phyloP scores from a whole-genome alignment of 2,113 vertebrate species.

The Azemiops feae region DNA sequence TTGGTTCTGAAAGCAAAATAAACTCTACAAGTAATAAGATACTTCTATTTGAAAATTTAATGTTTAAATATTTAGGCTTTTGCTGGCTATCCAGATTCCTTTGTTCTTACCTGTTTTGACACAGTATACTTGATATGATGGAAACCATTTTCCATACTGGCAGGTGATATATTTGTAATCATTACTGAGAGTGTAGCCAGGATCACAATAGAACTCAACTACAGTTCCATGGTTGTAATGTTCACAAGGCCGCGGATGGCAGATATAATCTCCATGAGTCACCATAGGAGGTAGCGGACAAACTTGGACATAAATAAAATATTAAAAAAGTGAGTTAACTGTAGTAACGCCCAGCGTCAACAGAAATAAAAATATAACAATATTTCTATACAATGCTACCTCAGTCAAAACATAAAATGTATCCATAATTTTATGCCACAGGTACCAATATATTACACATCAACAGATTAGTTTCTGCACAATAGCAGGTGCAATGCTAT shows the following conservation, averaged over 20 bases:
- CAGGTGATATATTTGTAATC: conserved; percentile 90
- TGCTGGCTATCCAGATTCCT: neutral
- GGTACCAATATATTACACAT: neutral
- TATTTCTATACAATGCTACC: neutral
- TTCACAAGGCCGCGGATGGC: conserved; percentile 85
- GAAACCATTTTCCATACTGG: conserved; percentile 86
- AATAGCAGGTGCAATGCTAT: neutral
- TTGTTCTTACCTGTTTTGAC: conserved; percentile 73
- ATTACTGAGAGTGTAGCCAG: conserved; percentile 82
- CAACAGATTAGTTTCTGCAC: neutral
- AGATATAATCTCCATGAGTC: conserved; percentile 83
- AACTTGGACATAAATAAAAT: conserved; percentile 66
- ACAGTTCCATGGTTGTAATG: conserved; percentile 83
- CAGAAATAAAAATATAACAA: fast-evolving
- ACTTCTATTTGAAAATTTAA: neutral
- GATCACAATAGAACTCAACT: conserved; percentile 85
- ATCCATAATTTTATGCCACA: neutral
- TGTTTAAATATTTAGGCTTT: neutral
- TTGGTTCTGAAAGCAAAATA: neutral
- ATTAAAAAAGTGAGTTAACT: conserved; percentile 35
- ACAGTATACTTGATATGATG: conserved; percentile 82
- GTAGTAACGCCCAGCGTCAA: neutral
- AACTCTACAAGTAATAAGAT: neutral
- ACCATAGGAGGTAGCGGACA: conserved; percentile 84
- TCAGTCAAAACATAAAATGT: neutral